Evolutionary conservation across 2,888 invertebrate genomes (phyloP).

Genomic region (Rhogogaster chlorosoma): DNA sequence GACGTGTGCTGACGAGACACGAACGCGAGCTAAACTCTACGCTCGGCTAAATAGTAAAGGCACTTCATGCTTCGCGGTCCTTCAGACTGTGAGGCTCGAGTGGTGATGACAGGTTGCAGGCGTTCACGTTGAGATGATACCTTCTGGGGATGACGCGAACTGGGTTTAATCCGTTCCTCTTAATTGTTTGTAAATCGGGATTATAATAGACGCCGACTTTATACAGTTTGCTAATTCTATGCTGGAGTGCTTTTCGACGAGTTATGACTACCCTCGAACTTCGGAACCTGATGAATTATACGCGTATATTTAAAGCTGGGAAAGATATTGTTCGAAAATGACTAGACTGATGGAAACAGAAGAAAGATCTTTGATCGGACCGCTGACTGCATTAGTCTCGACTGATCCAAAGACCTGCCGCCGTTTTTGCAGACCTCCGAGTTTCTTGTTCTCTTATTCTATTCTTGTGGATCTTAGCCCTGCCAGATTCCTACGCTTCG

Average conservation of each 20-base stretch:
- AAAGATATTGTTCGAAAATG: neutral
- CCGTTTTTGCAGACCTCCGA: neutral
- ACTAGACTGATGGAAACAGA: neutral
- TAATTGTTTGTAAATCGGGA: slow-evolving; percentile 15
- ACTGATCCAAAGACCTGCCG: slow-evolving; percentile 36
- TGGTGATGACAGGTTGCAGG: slow-evolving; percentile 38
- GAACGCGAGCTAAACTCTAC: slow-evolving; percentile 18
- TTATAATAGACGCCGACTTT: neutral
- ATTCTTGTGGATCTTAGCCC: slow-evolving; percentile 10
- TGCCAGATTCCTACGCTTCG: slow-evolving; percentile 5
- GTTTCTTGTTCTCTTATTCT: slow-evolving; percentile 19
- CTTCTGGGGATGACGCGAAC: slow-evolving; percentile 24
- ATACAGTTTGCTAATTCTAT: slow-evolving; percentile 11
- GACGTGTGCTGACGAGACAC: slow-evolving; percentile 32
- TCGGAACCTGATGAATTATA: neutral
- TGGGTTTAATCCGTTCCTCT: neutral
- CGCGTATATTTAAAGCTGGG: neutral
- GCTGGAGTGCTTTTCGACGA: neutral
- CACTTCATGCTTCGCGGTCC: slow-evolving; percentile 37
- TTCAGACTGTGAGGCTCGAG: slow-evolving; percentile 18
- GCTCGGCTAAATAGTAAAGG: slow-evolving; percentile 25
- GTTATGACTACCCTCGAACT: neutral
- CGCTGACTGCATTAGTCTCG: slow-evolving; percentile 34
- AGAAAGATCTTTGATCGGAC: slow-evolving; percentile 8
- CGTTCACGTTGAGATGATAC: slow-evolving; percentile 30